A percentile compares a stretch with the other conserved stretches of the same genome.
phyloP scores from a whole-genome alignment of 2,113 vertebrate species.

The Gallinago jamesoni region DNA sequence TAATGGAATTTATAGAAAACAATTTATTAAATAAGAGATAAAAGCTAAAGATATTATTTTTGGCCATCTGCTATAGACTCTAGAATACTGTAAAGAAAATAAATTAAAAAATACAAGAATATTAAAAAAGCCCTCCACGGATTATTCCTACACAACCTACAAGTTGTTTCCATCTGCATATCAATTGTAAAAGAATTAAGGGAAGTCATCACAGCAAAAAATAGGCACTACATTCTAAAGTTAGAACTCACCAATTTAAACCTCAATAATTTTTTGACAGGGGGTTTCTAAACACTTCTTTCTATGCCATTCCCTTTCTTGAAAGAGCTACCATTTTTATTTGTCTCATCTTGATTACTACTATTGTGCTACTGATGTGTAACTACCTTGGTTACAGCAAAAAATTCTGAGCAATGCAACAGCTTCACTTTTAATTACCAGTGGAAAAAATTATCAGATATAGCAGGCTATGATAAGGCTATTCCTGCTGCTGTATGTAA shows the following conservation, averaged over 20 bases:
- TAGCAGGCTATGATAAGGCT: not conserved
- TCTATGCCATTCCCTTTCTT: constrained; percentile 37
- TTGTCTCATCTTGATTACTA: constrained; percentile 5
- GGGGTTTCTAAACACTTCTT: not conserved
- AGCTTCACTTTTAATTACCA: constrained; percentile 10
- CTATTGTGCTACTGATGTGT: not conserved
- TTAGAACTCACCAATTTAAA: not conserved
- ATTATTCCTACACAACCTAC: not conserved
- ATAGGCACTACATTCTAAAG: not conserved
- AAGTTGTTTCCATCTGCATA: not conserved
- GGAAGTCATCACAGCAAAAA: not conserved
- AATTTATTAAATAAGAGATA: constrained; percentile 40
- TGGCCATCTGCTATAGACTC: constrained; percentile 14
- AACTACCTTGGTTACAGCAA: constrained; percentile 3
- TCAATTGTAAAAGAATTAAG: not conserved
- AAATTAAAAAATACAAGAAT: not conserved
- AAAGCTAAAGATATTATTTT: not conserved
- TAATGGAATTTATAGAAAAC: constrained; percentile 28
- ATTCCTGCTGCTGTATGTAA: not conserved
- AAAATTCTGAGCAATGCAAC: constrained; percentile 18
- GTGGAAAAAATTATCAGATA: not conserved
- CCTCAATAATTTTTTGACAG: not conserved
- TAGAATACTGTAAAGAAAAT: not conserved
- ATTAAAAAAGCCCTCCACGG: not conserved
- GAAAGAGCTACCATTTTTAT: constrained; percentile 11